Percentiles rank a stretch among this genome's conserved stretches.
phyloP scores from a whole-genome alignment of 1,140 invertebrate species.

The Drosophila funebris region DNA sequence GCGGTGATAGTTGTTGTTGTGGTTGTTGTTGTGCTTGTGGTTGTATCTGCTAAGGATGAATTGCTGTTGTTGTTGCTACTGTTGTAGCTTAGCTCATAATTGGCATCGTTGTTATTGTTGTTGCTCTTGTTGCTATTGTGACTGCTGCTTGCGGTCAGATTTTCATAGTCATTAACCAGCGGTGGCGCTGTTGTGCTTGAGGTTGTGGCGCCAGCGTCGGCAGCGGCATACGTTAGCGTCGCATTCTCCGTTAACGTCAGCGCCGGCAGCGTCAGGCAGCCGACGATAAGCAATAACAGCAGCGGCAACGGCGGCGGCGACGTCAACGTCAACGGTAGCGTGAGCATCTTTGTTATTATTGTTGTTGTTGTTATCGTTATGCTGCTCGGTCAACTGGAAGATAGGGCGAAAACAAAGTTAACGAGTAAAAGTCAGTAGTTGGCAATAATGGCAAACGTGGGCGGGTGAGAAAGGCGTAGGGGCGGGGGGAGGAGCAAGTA shows the following conservation, averaged over 20 bases:
- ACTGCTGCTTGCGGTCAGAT: slow-evolving; percentile 21
- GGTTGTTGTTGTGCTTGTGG: background rate
- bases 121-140: background rate
- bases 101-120: slow-evolving; percentile 44
- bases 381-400: slow-evolving; percentile 45
- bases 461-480: background rate
- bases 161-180: slow-evolving; percentile 28
- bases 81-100: slow-evolving; percentile 44
- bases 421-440: slow-evolving; percentile 24
- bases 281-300: slow-evolving; percentile 46
- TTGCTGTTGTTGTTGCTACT: slow-evolving; percentile 23
- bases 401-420: slow-evolving; percentile 8
- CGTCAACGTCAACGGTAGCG: no score
- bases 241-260: slow-evolving; percentile 34
- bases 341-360: slow-evolving; percentile 27
- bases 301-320: slow-evolving; percentile 31
- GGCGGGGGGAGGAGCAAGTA: background rate
- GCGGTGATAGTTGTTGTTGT: slow-evolving; percentile 10
- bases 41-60: slow-evolving; percentile 13
- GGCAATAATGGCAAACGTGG: background rate
- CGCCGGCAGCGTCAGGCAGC: slow-evolving; percentile 39
- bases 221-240: slow-evolving; percentile 13
- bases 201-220: slow-evolving; percentile 3
- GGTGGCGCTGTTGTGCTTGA: slow-evolving; percentile 13
- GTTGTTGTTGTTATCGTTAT: slow-evolving; percentile 17